Conservation (phyloP, 1,140 invertebrate species). For the Eurosta solidaginis region DNA sequence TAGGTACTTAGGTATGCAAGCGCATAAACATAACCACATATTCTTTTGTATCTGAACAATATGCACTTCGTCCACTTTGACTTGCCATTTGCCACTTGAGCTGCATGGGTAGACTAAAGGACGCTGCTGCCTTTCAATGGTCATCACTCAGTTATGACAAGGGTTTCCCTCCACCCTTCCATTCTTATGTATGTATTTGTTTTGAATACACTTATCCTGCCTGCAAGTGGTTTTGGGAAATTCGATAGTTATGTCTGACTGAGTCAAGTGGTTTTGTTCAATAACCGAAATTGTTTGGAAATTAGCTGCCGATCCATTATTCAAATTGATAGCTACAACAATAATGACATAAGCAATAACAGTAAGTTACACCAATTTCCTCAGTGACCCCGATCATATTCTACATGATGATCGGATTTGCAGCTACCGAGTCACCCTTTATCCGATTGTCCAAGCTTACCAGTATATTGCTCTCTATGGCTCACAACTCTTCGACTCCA, state of each 20-base stretch:
- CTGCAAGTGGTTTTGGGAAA: slow-evolving; percentile 36
- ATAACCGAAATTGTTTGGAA: slow-evolving; percentile 49
- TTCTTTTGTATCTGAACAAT: too few species aligned
- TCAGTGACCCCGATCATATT: too few species aligned
- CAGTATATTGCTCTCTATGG: too few species aligned
- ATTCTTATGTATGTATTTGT: slow-evolving; percentile 15
- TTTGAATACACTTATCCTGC: background rate
- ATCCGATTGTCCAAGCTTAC: too few species aligned
- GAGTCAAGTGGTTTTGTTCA: slow-evolving; percentile 56
- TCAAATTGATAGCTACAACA: background rate
- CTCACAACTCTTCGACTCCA: too few species aligned
- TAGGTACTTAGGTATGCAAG: too few species aligned
- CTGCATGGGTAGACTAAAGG: background rate
- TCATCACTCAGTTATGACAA: slow-evolving; percentile 19
- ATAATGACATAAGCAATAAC: background rate
- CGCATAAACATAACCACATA: too few species aligned
- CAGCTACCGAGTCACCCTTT: too few species aligned
- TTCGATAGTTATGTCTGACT: slow-evolving; percentile 53
- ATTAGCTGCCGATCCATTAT: slow-evolving; percentile 34
- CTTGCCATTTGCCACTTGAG: background rate
- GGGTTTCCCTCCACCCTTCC: slow-evolving; percentile 29
- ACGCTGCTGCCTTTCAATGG: background rate
- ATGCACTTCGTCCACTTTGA: background rate
- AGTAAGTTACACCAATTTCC: too few species aligned
- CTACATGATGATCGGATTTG: too few species aligned